Conservation (phyloP, 1,140 invertebrate species). For the Drosophila nannoptera region DNA sequence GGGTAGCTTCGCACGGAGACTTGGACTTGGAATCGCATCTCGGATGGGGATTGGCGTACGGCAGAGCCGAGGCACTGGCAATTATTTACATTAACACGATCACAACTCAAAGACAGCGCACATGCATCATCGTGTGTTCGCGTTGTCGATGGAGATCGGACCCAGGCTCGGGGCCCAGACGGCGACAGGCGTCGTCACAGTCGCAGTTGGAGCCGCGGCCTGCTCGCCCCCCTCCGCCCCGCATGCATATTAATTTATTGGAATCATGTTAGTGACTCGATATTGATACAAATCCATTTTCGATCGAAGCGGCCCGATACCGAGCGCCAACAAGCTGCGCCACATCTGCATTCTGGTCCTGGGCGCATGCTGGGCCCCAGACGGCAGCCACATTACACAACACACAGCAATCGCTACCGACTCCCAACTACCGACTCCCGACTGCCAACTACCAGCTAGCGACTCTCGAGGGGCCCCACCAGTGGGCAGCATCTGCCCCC, state of each 20-base stretch:
- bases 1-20: not conserved
- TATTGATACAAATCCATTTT: conserved; percentile 79
- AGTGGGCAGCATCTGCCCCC: too few relatives aligned
- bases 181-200: conserved; percentile 50
- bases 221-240: conserved; percentile 30
- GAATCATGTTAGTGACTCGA: conserved; percentile 79
- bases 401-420: conserved; percentile 30
- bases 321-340: conserved; percentile 10
- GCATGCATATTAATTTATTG: conserved; percentile 79
- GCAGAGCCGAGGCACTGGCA: conserved; percentile 53
- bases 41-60: not conserved
- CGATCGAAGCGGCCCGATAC: conserved; percentile 65
- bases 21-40: not conserved
- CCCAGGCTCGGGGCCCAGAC: conserved; percentile 5
- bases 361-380: conserved; percentile 42
- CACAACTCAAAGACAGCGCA: conserved; percentile 78
- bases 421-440: too few relatives aligned
- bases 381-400: conserved; percentile 42
- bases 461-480: too few relatives aligned
- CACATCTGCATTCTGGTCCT: conserved; percentile 18
- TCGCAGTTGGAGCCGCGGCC: conserved; percentile 23
- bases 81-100: conserved; percentile 79
- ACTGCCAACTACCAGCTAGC: too few relatives aligned
- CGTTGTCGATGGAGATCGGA: conserved; percentile 69
- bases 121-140: conserved; percentile 76